These are phyloP conservation scores for Hapalemur alaotrensis DNA, from an alignment of 2,797 vertebrate genomes.

Conservation along the genomic window DNA sequence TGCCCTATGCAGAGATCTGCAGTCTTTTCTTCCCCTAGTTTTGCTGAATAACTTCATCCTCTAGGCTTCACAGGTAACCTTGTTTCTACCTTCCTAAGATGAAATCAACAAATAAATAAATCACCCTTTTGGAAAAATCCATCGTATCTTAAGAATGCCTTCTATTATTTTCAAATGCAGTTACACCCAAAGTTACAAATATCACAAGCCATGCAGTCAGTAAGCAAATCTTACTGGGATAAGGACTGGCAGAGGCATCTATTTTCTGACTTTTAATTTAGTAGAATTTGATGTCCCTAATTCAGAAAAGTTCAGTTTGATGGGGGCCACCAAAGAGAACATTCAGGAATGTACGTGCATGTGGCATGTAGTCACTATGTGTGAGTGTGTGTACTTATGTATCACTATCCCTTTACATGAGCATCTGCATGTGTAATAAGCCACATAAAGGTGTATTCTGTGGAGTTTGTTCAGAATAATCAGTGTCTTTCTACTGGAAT, in stretches of 20 bases:
- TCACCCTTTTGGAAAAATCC: neutral
- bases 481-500: neutral
- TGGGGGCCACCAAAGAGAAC: neutral
- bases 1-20: neutral
- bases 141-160: neutral
- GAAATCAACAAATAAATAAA: neutral
- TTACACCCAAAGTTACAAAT: neutral
- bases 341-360: neutral
- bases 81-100: neutral
- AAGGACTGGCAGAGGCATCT: neutral
- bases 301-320: constrained; percentile 2
- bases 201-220: neutral
- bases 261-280: neutral
- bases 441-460: neutral
- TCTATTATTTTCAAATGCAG: neutral
- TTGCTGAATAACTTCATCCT: neutral
- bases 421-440: neutral
- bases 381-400: neutral
- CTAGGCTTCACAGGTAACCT: neutral
- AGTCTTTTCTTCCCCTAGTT: neutral
- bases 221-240: neutral
- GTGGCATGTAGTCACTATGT: neutral
- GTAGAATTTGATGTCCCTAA: neutral
- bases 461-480: neutral
- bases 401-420: neutral